A percentile compares a stretch with the other conserved stretches of the same genome.
These are phyloP conservation scores for Catharus minimus DNA, from an alignment of 2,113 vertebrate genomes.

Conservation along the genomic window DNA sequence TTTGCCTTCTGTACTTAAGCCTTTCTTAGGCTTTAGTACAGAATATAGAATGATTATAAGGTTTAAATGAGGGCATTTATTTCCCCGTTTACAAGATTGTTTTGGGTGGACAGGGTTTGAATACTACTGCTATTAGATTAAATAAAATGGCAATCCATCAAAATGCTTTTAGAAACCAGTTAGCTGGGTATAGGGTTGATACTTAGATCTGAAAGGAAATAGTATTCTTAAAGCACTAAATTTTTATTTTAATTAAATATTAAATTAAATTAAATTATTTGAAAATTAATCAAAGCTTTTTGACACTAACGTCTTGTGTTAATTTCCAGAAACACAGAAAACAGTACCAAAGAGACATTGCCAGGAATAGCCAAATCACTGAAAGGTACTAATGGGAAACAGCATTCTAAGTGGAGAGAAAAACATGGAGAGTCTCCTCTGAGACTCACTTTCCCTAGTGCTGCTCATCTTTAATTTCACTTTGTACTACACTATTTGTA, in stretches of 20 bases:
- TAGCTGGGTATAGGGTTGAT: not conserved
- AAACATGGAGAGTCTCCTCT: not conserved
- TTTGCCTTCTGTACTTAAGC: not conserved
- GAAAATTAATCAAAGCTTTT: not conserved
- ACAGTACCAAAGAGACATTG: not conserved
- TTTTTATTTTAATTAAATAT: not conserved
- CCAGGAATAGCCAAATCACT: not conserved
- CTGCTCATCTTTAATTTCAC: not conserved
- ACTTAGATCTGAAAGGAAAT: not conserved
- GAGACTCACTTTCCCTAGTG: not conserved
- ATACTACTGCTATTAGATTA: not conserved
- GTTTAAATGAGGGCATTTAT: not conserved
- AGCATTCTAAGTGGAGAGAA: not conserved
- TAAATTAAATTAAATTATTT: not conserved
- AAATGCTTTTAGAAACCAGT: not conserved
- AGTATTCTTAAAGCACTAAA: not conserved
- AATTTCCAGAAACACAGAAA: not conserved
- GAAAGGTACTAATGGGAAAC: not conserved
- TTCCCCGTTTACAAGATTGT: not conserved
- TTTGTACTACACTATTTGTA: not conserved
- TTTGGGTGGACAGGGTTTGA: accelerated
- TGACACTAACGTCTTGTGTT: not conserved
- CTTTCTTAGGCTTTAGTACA: not conserved
- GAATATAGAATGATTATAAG: not conserved
- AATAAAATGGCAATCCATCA: not conserved